Base-by-base conservation (phyloP, 2,888 invertebrate species). In the Cacoxenus indagator region DNA sequence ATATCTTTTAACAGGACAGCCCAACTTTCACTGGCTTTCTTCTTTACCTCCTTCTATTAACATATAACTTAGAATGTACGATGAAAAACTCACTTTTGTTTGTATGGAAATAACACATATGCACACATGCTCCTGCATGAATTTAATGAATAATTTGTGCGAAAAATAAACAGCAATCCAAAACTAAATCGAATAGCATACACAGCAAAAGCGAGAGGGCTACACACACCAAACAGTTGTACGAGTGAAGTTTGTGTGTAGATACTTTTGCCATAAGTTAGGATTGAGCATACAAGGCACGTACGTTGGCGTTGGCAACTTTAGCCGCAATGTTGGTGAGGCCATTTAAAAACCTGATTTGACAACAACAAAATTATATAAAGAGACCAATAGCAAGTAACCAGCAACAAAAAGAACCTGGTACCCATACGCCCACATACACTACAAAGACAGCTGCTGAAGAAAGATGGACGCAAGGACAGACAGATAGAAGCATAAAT, bases 231-330 rank as follows among this genome's bases (percentile, higher is more conserved):
- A 5, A 51, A 22, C 22, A 19, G 51, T 4, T 22, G 51, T 22
- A 22, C n/a, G n/a, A n/a, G n/a, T n/a, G 9, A 8, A 51, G 11
- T 51, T 51, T 37, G 37, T 37, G 37, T 8, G 70, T 55, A n/a
- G 69, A 67, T 64, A 69, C 51, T 64, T 61, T 73, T 67, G 69
- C 17, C 19, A 22, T 51, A 51, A 22, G 22, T 22, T 51, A 22
- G 22, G 22, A 51, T 51, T 22, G 8, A 19, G 51, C 51, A 51
- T 51, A 9, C 51, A 51, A 22, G 19, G 22, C 51, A 51, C 51
- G 51, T 51, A 51, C 37, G 37, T 54, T 22, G 64, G 31, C 65
- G 68, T 76, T 75, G 70, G 54, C 51, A 51, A 51, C 51, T 51
- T 51, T 22, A 9, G 51, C 19, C 51, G 22, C 17, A 51, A 43